These are phyloP conservation scores for Typhlichthys eigenmanni DNA, from an alignment of 2,797 vertebrate species.

Conservation along the genomic window DNA sequence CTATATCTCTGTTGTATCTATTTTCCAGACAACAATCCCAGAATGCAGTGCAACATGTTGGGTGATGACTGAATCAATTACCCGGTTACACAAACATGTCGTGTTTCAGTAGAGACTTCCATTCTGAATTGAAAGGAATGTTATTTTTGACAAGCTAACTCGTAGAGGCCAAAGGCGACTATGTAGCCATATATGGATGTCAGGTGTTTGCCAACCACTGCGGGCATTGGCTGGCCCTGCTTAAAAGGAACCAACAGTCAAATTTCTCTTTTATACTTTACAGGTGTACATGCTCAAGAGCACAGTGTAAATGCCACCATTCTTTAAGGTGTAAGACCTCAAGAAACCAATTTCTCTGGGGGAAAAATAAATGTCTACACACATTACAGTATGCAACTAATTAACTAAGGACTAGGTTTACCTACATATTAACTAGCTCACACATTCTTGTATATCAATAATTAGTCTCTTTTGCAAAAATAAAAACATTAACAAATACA, in stretches of 20 bases:
- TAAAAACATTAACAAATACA: too few species aligned
- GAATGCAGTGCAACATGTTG: conserved; percentile 15
- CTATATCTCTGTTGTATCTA: conserved; percentile 2
- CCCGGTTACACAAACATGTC: neutral
- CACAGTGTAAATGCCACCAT: too few species aligned
- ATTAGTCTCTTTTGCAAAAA: too few species aligned
- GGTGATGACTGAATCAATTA: conserved; percentile 24
- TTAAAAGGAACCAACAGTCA: neutral
- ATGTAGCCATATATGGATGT: conserved; percentile 16
- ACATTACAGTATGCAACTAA: too few species aligned
- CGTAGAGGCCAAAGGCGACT: conserved; percentile 12
- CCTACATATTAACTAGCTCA: too few species aligned
- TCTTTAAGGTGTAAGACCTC: too few species aligned
- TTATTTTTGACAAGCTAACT: conserved; percentile 24
- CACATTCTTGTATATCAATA: too few species aligned
- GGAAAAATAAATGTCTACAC: too few species aligned
- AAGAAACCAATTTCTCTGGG: too few species aligned
- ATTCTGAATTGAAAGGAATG: conserved; percentile 18
- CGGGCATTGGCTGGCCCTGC: neutral
- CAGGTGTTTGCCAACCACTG: conserved; percentile 3
- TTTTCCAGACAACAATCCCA: conserved; percentile 29
- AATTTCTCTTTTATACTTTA: too few species aligned
- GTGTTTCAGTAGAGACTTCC: neutral
- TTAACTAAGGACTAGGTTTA: too few species aligned
- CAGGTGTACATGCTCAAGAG: too few species aligned